A percentile compares a stretch with the other conserved stretches of the same genome.
Conservation (phyloP, 2,888 invertebrate species). For the Tinea semifulvella region DNA sequence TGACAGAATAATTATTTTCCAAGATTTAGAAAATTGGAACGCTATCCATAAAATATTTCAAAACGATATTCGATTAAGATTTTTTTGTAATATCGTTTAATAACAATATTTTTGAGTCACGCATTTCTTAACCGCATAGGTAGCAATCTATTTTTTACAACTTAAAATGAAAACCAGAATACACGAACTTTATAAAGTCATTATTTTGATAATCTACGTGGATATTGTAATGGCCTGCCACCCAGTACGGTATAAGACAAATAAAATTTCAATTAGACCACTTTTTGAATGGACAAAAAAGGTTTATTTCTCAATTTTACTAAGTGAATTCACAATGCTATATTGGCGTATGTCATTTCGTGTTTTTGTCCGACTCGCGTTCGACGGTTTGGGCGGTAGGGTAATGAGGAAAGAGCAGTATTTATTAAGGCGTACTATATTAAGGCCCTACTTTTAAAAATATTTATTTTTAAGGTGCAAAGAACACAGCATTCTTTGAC, state of each 20-base stretch:
- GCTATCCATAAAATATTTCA: too few relatives aligned
- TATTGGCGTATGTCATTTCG: conserved; percentile 58
- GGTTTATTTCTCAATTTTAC: conserved; percentile 59
- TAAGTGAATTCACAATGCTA: conserved; percentile 45
- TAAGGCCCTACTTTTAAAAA: conserved; percentile 26
- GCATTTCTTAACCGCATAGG: background rate
- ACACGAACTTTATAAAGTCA: background rate
- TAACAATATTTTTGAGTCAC: too few relatives aligned
- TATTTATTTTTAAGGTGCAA: too few relatives aligned
- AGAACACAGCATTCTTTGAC: too few relatives aligned
- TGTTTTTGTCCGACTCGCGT: conserved; percentile 44
- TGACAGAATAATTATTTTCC: too few relatives aligned
- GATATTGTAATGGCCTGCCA: conserved; percentile 49
- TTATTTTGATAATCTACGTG: background rate
- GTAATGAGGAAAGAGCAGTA: conserved; percentile 56
- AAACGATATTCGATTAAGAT: background rate
- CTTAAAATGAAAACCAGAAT: background rate
- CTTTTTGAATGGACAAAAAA: conserved; percentile 41
- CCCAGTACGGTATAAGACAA: conserved; percentile 42
- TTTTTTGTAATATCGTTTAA: background rate
- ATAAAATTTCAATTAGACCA: conserved; percentile 64
- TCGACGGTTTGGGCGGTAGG: conserved; percentile 56
- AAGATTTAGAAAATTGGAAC: too few relatives aligned
- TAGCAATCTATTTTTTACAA: background rate
- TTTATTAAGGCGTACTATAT: conserved; percentile 40